Base-by-base conservation (phyloP, 2,888 invertebrate species). In the Mimas tiliae region DNA sequence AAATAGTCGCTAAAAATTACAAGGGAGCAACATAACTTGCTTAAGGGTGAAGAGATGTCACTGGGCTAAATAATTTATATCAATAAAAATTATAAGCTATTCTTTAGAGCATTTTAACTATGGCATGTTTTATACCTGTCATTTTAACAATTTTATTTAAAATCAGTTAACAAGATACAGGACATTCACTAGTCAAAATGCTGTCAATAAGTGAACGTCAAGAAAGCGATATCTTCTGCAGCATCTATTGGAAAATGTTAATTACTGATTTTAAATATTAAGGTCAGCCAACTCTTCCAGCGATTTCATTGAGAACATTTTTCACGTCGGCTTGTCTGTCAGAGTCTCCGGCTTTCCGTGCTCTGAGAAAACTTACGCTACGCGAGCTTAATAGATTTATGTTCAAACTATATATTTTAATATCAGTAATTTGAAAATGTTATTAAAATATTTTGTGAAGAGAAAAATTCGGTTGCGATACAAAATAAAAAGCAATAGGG, bases 281-380 rank as follows among this genome's bases (percentile, higher is more conserved):
- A 64, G 27, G 45, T 55, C 65, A 55, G 62, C 64, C 62, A 70
- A 0, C 62, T 67, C 70, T 69, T 64, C 70, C 67, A 72, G 77
- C 71, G 68, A 72, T 80, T 78, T 78, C 76, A 81, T 78, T 74
- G 74, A 65, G 73, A 78, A 80, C 84, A 84, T 85, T 85, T 87
- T 85, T 85, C 82, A 84, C 78, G 74, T 75, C 72, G 74, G 68
- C 72, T 71, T 73, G 80, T 80, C 84, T 83, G 81, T 86, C 27
- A 3, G 27, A 76, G 79, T 82, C 81, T 79, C 82, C 81, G 82
- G 78, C 72, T 72, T 80, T 75, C 67, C 68, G 72, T 67, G 74
- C 72, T 71, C 74, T 79, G 74, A 81, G 83, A 80, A 83, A 84
- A 85, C 81, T 83, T 83, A n/a, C n/a, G 83, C 81, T 80, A 78